Evolutionary conservation across 2,797 vertebrate genomes (phyloP), one percentile per base, ranked within the genome.

Genomic region (Malurus leucopterus): DNA sequence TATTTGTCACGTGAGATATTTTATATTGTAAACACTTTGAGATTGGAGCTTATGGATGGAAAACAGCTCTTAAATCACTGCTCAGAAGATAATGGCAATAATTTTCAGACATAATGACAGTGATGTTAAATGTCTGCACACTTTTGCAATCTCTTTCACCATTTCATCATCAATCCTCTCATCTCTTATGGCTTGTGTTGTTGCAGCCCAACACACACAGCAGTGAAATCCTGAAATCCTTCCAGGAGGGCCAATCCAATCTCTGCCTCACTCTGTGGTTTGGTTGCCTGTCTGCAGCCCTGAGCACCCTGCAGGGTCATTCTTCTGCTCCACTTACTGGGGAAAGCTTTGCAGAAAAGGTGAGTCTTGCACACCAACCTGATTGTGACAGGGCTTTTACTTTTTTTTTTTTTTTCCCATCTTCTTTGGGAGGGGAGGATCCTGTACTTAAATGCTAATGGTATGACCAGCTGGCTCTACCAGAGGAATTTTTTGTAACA

Each of bases 291-390:
- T 24, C 55, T 94, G 76, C 57, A 94, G 77, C 91, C 77, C 72
- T 64, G 84, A 71, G 94, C 10, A 0, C 76, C 69, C 91, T 67
- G 69, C 70, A 77, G 92, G 95, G 80, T 83, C 87, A 71, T 91
- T 90, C 85, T 95, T 94, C 91, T 89, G 91, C 95, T 95, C 93
- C 82, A 93, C 54, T 93, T 91, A 69, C 93, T 49, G 21, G 34
- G 32, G 32, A 88, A 93, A 81, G 73, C 47, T 85, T 36, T 71
- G 54, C 43, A 73, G 84, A 75, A 81, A 70, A 80, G 70, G 59
- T 59, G 43, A 92, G 44, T 15, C 59, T 79, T 81, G 46, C 41
- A 86, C 70, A 88, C 40, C 63, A 78, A 67, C 51, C 32, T 58
- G 38, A 64, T 34, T 2, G 4, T 32, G 41, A 36, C 53, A 67